phyloP scores from a whole-genome alignment of 2,888 invertebrate genomes.

The Baccha elongata region DNA sequence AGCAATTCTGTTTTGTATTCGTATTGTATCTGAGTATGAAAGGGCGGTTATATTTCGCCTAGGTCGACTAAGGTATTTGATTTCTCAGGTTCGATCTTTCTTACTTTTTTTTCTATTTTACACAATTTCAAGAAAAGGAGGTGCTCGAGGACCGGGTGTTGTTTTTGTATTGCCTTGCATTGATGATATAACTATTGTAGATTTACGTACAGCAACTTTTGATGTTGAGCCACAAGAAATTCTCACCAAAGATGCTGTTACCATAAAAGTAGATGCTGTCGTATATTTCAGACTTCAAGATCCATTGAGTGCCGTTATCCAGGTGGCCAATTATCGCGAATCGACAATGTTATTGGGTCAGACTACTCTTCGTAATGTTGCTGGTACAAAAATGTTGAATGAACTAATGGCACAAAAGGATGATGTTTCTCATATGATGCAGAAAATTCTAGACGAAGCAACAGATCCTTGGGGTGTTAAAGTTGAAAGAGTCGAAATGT shows the following conservation, averaged over 20 bases:
- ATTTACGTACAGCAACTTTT: constrained; percentile 85
- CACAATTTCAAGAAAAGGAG: constrained; percentile 79
- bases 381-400: constrained; percentile 93
- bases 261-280: constrained; percentile 95
- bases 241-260: constrained; percentile 94
- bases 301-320: constrained; percentile 88
- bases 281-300: constrained; percentile 90
- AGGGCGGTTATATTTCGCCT: constrained; percentile 86
- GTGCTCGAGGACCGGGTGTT: constrained; percentile 84
- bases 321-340: constrained; percentile 84
- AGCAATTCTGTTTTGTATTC: constrained; percentile 77
- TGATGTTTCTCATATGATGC: constrained; percentile 93
- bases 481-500: constrained; percentile 98
- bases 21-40: constrained; percentile 84
- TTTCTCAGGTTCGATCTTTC: background rate
- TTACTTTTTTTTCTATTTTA: background rate
- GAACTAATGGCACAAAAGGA: constrained; percentile 96
- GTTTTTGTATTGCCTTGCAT: constrained; percentile 86
- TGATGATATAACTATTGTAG: constrained; percentile 84
- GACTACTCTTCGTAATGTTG: constrained; percentile 92
- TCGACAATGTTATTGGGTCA: constrained; percentile 91
- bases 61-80: constrained; percentile 80
- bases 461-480: constrained; percentile 96
- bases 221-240: constrained; percentile 87
- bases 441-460: constrained; percentile 90